Evolutionary conservation across 2,113 vertebrate genomes (phyloP).

Genomic region (Phalacrocorax pelagicus): DNA sequence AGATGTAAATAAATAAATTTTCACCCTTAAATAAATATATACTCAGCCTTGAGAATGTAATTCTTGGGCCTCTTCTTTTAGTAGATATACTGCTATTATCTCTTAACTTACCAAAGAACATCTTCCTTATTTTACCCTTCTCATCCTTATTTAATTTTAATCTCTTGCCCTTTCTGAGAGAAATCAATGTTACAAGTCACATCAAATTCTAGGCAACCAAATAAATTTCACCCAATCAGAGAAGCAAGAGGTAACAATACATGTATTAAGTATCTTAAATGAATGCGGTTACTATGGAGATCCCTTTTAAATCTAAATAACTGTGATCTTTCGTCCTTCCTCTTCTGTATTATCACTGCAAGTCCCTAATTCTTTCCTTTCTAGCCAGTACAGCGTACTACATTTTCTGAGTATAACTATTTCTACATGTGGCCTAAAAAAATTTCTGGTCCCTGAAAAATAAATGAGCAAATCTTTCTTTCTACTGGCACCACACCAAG

Average conservation of each 20-base stretch:
- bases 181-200: background rate
- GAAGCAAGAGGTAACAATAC: background rate
- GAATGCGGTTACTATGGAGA: background rate
- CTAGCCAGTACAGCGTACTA: background rate
- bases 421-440: background rate
- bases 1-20: background rate
- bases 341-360: background rate
- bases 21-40: background rate
- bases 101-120: background rate
- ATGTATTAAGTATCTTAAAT: background rate
- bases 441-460: background rate
- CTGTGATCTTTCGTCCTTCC: background rate
- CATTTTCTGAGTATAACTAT: background rate
- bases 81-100: background rate
- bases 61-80: background rate
- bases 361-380: background rate
- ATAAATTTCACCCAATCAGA: background rate
- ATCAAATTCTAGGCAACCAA: background rate
- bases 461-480: background rate
- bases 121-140: background rate
- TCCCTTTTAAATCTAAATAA: background rate
- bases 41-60: background rate
- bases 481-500: background rate
- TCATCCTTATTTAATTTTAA: background rate
- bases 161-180: background rate